Percentiles rank a stretch among this genome's conserved stretches.
These are phyloP conservation scores for Drosophila pseudoobscura DNA, from an alignment of 1,140 invertebrate genomes.

Conservation along the genomic window DNA sequence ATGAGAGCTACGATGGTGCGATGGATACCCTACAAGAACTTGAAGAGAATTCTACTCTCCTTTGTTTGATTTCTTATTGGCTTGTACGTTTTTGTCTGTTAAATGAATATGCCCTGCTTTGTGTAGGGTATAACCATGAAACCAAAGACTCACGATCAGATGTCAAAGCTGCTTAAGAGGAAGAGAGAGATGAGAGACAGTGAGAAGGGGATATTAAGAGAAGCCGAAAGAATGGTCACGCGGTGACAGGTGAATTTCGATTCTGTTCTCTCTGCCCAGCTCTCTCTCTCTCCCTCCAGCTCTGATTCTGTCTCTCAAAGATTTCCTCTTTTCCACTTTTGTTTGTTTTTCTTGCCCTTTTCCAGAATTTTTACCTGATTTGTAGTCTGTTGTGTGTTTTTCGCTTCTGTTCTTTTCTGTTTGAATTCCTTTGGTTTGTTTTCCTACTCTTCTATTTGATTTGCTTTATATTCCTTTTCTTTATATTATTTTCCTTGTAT, in stretches of 20 bases:
- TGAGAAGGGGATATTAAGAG: not conserved
- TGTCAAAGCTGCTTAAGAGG: conserved; percentile 26
- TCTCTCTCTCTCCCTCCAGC: not conserved
- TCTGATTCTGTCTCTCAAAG: conserved; percentile 30
- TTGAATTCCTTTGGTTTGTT: conserved; percentile 11
- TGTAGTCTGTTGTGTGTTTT: conserved; percentile 33
- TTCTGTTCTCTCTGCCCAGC: not conserved
- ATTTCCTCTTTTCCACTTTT: conserved; percentile 13
- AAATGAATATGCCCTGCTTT: not conserved
- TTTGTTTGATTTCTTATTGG: not conserved
- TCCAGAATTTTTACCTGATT: conserved; percentile 41
- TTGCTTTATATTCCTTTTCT: conserved; percentile 28
- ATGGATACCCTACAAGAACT: conserved; percentile 8
- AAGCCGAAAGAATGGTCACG: not conserved
- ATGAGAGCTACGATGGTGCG: not conserved
- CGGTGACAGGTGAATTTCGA: conserved; percentile 54
- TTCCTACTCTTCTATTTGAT: not conserved
- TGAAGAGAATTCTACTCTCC: no score
- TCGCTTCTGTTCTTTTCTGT: conserved; percentile 34
- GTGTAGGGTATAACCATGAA: conserved; percentile 9
- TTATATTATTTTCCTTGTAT: conserved; percentile 9
- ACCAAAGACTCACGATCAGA: conserved; percentile 25
- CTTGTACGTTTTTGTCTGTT: not conserved
- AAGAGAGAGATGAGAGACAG: conserved; percentile 5
- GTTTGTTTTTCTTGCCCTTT: conserved; percentile 37